Evolutionary conservation across 2,797 vertebrate genomes (phyloP).

Genomic region (Sarcoramphus papa): DNA sequence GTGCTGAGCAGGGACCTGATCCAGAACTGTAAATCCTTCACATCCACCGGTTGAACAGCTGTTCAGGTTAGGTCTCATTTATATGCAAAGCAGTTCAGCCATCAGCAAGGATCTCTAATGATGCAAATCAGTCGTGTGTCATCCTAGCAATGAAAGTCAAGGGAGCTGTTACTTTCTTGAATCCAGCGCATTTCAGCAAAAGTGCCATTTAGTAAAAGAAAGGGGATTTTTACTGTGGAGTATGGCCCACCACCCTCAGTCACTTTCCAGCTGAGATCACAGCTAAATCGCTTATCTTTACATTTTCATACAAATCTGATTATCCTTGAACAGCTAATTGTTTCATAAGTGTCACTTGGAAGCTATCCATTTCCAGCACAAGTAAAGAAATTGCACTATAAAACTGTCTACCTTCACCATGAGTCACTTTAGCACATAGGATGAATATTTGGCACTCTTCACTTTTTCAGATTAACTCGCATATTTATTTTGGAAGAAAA

Average conservation of each 20-base stretch:
- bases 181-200: slow-evolving; percentile 33
- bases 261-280: slow-evolving; percentile 45
- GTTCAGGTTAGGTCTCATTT: slow-evolving; percentile 17
- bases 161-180: background rate
- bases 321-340: slow-evolving; percentile 51
- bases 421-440: slow-evolving; percentile 41
- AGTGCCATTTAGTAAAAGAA: slow-evolving; percentile 21
- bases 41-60: background rate
- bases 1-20: background rate
- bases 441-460: slow-evolving; percentile 44
- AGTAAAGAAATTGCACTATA: slow-evolving; percentile 52
- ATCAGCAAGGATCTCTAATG: slow-evolving; percentile 28
- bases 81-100: slow-evolving; percentile 9
- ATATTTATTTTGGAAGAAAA: slow-evolving; percentile 49
- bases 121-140: slow-evolving; percentile 39
- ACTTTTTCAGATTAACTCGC: background rate
- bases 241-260: background rate
- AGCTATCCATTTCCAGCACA: slow-evolving; percentile 35
- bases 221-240: background rate
- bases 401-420: slow-evolving; percentile 33
- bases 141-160: slow-evolving; percentile 23
- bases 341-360: slow-evolving; percentile 53
- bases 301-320: slow-evolving; percentile 58
- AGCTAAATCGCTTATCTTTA: slow-evolving; percentile 47
- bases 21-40: slow-evolving; percentile 4